Conservation (phyloP, 1,140 invertebrate species). For the Danaus melanippus region DNA sequence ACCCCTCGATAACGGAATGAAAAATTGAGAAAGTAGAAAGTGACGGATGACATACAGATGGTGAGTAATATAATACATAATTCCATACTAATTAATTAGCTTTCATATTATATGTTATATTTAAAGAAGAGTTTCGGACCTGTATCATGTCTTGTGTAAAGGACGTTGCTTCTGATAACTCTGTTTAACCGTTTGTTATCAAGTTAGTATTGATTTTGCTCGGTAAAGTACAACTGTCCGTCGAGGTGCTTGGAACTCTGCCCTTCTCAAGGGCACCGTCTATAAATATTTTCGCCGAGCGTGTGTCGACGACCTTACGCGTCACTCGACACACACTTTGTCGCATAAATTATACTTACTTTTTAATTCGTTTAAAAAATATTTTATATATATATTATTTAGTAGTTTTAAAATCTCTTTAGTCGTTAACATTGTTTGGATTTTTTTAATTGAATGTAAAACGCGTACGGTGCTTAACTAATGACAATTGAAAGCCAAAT, state of each 20-base stretch:
- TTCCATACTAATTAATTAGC: too few relatives aligned
- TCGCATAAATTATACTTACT: conserved; percentile 1
- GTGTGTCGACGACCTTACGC: conserved; percentile 26
- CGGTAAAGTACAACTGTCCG: not conserved
- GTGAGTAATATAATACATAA: too few relatives aligned
- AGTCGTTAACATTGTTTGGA: not conserved
- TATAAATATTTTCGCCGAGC: conserved; percentile 33
- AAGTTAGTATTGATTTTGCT: not conserved
- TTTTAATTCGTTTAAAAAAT: too few relatives aligned
- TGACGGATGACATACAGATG: too few relatives aligned
- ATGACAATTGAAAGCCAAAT: too few relatives aligned
- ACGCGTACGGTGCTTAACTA: too few relatives aligned
- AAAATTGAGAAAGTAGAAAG: too few relatives aligned
- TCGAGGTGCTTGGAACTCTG: conserved; percentile 22
- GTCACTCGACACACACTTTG: not conserved
- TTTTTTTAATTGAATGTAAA: too few relatives aligned
- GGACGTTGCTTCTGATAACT: conserved; percentile 3
- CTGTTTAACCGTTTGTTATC: not conserved
- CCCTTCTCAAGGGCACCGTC: conserved; percentile 39
- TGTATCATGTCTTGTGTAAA: too few relatives aligned
- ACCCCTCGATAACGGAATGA: too few relatives aligned
- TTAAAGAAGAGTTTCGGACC: too few relatives aligned
- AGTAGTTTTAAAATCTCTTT: not conserved
- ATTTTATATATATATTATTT: not conserved
- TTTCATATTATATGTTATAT: too few relatives aligned